A percentile compares a stretch with the other conserved stretches of the same genome.
These are phyloP conservation scores for Artibeus lituratus DNA, from an alignment of 2,797 vertebrate genomes.

Conservation along the genomic window DNA sequence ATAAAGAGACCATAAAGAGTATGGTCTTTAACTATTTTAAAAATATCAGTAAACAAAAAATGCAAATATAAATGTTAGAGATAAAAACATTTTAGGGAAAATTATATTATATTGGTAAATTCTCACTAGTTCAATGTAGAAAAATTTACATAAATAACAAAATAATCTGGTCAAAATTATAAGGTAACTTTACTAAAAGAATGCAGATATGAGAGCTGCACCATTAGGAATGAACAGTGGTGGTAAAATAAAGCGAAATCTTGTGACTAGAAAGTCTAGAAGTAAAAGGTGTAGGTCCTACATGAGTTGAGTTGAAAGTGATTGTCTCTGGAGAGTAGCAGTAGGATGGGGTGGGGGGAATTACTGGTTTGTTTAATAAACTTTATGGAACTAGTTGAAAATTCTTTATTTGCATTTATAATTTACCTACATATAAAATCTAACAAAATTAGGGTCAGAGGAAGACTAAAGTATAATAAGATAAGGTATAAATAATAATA, in stretches of 20 bases:
- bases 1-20: too few species aligned
- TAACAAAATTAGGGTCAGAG: background rate
- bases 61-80: background rate
- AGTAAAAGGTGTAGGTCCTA: background rate
- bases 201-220: background rate
- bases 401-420: background rate
- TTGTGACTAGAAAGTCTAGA: background rate
- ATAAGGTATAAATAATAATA: too few species aligned
- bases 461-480: background rate
- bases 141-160: background rate
- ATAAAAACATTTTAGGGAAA: background rate
- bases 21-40: background rate
- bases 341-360: background rate
- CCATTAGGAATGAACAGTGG: background rate
- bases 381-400: background rate
- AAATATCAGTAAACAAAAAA: background rate
- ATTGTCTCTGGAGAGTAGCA: background rate
- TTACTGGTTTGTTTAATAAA: background rate
- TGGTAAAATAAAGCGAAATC: background rate
- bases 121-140: background rate
- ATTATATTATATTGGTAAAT: background rate
- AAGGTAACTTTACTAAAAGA: background rate
- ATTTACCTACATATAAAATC: background rate
- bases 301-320: background rate
- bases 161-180: background rate